Evolutionary conservation across 1,140 invertebrate species (phyloP).

Genomic region (Pseudomyrmex flavicornis): DNA sequence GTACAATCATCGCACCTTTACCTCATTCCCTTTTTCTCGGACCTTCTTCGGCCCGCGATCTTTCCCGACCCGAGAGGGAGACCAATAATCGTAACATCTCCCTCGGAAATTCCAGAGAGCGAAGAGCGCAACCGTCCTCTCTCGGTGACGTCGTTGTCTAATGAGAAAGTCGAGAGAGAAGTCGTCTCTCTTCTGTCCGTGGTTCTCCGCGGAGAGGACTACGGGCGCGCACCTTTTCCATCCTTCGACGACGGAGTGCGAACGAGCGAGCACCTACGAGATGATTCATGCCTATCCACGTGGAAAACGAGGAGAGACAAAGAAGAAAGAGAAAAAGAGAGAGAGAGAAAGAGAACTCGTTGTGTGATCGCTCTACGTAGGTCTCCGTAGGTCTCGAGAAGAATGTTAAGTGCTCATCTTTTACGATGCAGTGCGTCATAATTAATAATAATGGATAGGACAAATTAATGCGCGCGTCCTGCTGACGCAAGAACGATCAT

Average conservation of each 20-base stretch:
- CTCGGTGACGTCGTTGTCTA: slow-evolving; percentile 50
- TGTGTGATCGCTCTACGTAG: slow-evolving; percentile 29
- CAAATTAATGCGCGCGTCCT: slow-evolving; percentile 20
- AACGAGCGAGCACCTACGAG: slow-evolving; percentile 67
- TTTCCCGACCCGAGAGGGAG: neutral
- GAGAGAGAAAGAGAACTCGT: slow-evolving; percentile 28
- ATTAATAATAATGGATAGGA: slow-evolving; percentile 64
- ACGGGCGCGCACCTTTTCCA: slow-evolving; percentile 54
- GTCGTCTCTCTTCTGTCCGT: slow-evolving; percentile 36
- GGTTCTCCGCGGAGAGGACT: slow-evolving; percentile 29
- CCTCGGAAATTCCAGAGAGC: slow-evolving; percentile 64
- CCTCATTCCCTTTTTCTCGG: slow-evolving; percentile 16
- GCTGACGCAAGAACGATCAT: slow-evolving; percentile 23
- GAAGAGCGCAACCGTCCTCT: slow-evolving; percentile 14
- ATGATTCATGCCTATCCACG: slow-evolving; percentile 71
- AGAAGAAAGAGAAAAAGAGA: neutral
- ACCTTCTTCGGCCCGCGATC: slow-evolving; percentile 14
- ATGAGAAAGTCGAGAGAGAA: slow-evolving; percentile 63
- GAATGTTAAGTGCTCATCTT: slow-evolving; percentile 61
- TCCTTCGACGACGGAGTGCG: slow-evolving; percentile 63
- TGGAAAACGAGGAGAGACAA: slow-evolving; percentile 67
- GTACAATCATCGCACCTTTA: slow-evolving; percentile 36
- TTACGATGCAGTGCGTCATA: slow-evolving; percentile 24
- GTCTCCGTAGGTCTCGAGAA: slow-evolving; percentile 41
- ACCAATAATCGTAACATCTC: slow-evolving; percentile 73